A percentile compares a stretch with the other conserved stretches of the same genome.
These are phyloP conservation scores for Latrodectus hesperus DNA, from an alignment of 2,888 invertebrate genomes.

Conservation along the genomic window DNA sequence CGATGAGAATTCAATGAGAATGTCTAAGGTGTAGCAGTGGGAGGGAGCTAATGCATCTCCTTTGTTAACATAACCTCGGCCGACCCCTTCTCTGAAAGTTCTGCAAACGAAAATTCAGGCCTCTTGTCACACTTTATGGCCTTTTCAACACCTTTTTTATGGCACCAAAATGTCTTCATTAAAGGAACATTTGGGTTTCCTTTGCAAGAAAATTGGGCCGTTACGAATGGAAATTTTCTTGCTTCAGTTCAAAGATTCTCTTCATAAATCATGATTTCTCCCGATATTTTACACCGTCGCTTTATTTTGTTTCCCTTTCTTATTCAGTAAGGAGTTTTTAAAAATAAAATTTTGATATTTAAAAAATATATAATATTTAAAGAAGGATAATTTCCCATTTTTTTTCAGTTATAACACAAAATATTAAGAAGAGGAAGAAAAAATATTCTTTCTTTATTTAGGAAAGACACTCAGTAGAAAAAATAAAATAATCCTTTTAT, in stretches of 20 bases:
- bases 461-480: too few relatives aligned
- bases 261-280: background rate
- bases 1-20: slow-evolving; percentile 38
- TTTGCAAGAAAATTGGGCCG: background rate
- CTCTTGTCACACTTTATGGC: background rate
- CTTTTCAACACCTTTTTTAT: slow-evolving; percentile 15
- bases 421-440: too few relatives aligned
- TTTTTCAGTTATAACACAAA: too few relatives aligned
- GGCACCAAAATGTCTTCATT: slow-evolving; percentile 51
- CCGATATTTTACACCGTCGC: background rate
- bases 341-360: background rate
- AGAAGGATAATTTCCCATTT: background rate
- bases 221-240: background rate
- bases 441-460: too few relatives aligned
- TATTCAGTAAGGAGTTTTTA: background rate
- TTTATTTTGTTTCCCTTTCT: background rate
- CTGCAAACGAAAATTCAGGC: background rate
- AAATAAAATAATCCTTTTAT: too few relatives aligned
- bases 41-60: slow-evolving; percentile 1
- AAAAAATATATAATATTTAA: background rate
- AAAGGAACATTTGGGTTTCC: slow-evolving; percentile 12
- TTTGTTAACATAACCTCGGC: slow-evolving; percentile 45
- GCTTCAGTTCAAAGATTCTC: background rate
- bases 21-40: background rate
- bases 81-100: slow-evolving; percentile 12